Percentiles rank a stretch among this genome's conserved stretches.
Conservation (phyloP, 2,888 invertebrate species). For the Drosophila histrio region DNA sequence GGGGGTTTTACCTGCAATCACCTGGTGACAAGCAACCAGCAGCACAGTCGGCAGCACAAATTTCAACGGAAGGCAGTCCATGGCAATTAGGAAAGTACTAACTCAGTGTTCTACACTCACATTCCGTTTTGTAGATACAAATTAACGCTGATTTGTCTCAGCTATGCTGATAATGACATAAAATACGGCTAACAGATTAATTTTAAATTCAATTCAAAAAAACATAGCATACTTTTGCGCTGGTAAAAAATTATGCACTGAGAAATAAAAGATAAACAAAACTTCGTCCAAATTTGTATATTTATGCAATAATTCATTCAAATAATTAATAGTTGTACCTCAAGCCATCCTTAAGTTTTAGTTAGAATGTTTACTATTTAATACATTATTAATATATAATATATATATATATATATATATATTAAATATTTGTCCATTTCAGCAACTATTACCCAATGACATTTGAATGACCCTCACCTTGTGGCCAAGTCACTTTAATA, state of each 20-base stretch:
- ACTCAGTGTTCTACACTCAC: background rate
- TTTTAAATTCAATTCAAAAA: background rate
- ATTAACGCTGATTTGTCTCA: background rate
- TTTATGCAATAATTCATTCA: background rate
- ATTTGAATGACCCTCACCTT: conserved; percentile 4
- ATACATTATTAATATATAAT: too few relatives aligned
- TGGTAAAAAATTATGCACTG: background rate
- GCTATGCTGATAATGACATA: background rate
- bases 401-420: too few relatives aligned
- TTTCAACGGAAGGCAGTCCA: background rate
- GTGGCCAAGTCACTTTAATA: conserved; percentile 33
- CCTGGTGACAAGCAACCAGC: background rate
- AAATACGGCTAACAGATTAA: background rate
- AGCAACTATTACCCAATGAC: background rate
- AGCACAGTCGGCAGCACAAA: background rate
- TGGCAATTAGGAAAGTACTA: background rate
- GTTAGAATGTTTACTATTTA: too few relatives aligned
- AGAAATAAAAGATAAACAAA: too few relatives aligned
- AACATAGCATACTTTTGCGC: background rate
- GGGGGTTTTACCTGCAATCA: background rate
- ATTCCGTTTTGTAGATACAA: background rate
- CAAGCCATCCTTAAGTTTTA: too few relatives aligned
- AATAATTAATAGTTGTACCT: too few relatives aligned
- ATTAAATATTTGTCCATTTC: too few relatives aligned
- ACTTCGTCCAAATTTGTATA: background rate